Conservation (phyloP, 2,888 invertebrate genomes). For the Caenorhabditis angaria region DNA sequence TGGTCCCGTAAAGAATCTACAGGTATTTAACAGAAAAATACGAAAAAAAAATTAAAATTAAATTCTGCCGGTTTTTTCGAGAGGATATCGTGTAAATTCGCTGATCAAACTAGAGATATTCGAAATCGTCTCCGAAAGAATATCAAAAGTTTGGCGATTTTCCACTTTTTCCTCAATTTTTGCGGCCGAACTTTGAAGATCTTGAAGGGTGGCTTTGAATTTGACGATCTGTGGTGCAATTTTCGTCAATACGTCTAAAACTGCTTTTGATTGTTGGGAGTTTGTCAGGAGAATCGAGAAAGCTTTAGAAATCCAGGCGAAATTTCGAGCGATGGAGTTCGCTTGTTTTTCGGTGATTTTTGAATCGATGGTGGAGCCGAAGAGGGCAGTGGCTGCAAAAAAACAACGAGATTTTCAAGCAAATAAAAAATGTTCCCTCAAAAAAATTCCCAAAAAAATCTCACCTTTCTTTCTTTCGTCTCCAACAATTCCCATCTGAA, state of each 20-base stretch:
- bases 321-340: not conserved
- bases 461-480: not conserved
- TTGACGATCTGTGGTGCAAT: not conserved
- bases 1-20: too few relatives aligned
- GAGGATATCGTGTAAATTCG: too few relatives aligned
- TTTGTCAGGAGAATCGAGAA: not conserved
- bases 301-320: not conserved
- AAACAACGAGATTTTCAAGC: too few relatives aligned
- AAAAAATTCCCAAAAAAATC: not conserved
- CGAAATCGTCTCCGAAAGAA: not conserved
- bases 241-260: not conserved
- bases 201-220: conserved; percentile 13
- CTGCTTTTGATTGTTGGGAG: not conserved
- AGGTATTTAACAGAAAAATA: too few relatives aligned
- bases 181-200: too few relatives aligned
- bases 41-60: too few relatives aligned
- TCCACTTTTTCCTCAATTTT: not conserved
- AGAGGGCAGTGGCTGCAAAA: not conserved
- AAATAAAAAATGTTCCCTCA: too few relatives aligned
- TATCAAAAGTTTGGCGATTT: not conserved
- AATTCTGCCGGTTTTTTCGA: too few relatives aligned
- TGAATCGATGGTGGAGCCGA: not conserved
- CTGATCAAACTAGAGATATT: too few relatives aligned
- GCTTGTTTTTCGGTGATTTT: not conserved
- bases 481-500: not conserved